Evolutionary conservation across 2,113 vertebrate genomes (phyloP).

Genomic region (Neodon shergylaensis): DNA sequence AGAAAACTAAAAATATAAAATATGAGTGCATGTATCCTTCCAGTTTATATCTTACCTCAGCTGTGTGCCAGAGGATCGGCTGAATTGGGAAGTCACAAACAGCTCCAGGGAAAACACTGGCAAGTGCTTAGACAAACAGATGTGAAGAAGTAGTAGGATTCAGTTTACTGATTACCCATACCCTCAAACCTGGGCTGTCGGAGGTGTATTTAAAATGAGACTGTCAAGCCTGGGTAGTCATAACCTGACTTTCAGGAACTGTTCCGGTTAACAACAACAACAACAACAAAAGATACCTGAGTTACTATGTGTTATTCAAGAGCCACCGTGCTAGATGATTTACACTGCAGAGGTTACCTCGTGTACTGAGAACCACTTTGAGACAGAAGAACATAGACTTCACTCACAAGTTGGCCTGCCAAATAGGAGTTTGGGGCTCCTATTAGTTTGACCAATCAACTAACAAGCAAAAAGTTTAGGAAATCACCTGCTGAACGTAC

Average conservation of each 20-base stretch:
- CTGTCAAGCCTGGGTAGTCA: background rate
- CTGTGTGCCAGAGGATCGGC: background rate
- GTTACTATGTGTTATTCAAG: background rate
- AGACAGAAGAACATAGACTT: background rate
- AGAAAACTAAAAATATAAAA: slow-evolving; percentile 43
- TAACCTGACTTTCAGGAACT: background rate
- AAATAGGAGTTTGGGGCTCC: background rate
- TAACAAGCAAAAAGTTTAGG: background rate
- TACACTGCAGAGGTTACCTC: background rate
- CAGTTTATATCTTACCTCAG: background rate
- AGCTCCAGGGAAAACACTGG: background rate
- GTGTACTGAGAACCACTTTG: background rate
- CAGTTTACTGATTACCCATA: background rate
- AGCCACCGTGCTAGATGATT: background rate
- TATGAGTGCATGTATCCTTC: background rate
- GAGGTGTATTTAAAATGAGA: background rate
- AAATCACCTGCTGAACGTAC: slow-evolving; percentile 65
- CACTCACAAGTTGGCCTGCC: background rate
- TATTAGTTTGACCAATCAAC: background rate
- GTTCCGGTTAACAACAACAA: background rate
- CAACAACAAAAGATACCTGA: background rate
- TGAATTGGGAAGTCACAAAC: background rate
- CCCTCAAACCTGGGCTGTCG: background rate
- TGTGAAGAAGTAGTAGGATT: background rate
- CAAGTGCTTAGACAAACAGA: background rate